These are phyloP conservation scores for Pituophis catenifer DNA, from an alignment of 2,113 vertebrate species.

Conservation along the genomic window DNA sequence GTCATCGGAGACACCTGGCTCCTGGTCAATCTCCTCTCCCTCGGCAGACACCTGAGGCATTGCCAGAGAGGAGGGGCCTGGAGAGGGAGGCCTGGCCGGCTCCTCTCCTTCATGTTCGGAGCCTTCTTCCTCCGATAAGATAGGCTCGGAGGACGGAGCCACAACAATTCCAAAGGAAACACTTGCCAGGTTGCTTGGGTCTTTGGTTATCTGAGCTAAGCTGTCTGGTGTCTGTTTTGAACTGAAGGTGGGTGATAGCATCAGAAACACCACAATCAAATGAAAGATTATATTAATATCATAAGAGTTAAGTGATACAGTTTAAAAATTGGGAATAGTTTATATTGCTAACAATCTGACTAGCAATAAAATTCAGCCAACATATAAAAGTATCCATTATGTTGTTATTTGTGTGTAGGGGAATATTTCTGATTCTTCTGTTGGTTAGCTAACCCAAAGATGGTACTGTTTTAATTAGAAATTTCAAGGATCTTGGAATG, in stretches of 20 bases:
- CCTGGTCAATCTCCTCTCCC: no score
- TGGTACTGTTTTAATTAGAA: neutral
- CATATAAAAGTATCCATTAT: neutral
- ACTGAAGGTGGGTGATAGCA: neutral
- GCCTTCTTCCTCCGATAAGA: no score
- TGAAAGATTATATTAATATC: neutral
- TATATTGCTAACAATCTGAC: neutral
- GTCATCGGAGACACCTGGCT: no score
- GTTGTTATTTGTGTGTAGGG: neutral
- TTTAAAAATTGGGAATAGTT: neutral
- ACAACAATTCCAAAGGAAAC: neutral
- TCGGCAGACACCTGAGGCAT: no score
- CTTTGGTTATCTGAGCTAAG: no score
- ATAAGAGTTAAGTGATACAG: neutral
- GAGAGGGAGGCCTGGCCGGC: no score
- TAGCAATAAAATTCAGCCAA: neutral
- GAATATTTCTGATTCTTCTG: neutral
- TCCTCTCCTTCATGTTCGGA: no score
- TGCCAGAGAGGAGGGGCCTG: no score
- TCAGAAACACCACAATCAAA: neutral
- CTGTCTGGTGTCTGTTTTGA: no score
- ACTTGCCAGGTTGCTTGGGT: neutral
- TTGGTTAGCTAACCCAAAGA: neutral
- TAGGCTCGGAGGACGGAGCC: no score
- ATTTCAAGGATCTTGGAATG: neutral